Base-by-base conservation (phyloP, 2,888 invertebrate species). In the Drosophila buzzatii region DNA sequence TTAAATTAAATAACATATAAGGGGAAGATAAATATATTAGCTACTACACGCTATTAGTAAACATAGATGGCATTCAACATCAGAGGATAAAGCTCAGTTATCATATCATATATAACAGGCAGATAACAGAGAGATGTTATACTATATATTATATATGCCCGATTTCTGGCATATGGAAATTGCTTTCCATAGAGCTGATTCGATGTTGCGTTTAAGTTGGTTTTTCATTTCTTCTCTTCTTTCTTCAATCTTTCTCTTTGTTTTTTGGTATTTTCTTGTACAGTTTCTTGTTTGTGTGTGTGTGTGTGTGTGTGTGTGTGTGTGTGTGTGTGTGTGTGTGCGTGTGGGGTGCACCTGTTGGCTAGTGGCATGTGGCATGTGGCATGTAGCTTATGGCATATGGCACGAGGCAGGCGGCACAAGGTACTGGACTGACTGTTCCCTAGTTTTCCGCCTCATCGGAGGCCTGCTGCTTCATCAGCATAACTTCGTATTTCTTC, bases 181-280 rank as follows among this genome's bases (percentile, higher is more conserved):
- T 18, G 42, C 31, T 12, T 18, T 33, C 10, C 4, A 39, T 33
- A 42, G 52, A 45, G 31, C 27, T 45, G 31, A 12, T 45, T 41
- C 33, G 45, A 20, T 44, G 12, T 20, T 44, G 14, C 14, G 31
- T 18, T 45, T n/a, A 39, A 27, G 16, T 57, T 33, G 9, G 31
- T 53, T 31, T 31, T 23, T 42, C 7, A 18, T 31, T 51, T n/a
- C n/a, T n/a, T 39, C 35, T 0, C 41, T 76, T 70, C 64, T 70
- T 70, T 45, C 14, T 1, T 45, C 14, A 2, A 1, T 49, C 16
- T 10, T 8, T n/a, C 49, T 4, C 51, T 39, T 56, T 1, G 18
- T n/a, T 76, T 74, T 78, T 77, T 74, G 77, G 79, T 53, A 74
- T 64, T 64, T 47, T 58, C 20, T 66, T 66, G 73, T 72, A 76